Conservation (phyloP, 2,797 vertebrate species). For the Cercopithecus petaurista region DNA sequence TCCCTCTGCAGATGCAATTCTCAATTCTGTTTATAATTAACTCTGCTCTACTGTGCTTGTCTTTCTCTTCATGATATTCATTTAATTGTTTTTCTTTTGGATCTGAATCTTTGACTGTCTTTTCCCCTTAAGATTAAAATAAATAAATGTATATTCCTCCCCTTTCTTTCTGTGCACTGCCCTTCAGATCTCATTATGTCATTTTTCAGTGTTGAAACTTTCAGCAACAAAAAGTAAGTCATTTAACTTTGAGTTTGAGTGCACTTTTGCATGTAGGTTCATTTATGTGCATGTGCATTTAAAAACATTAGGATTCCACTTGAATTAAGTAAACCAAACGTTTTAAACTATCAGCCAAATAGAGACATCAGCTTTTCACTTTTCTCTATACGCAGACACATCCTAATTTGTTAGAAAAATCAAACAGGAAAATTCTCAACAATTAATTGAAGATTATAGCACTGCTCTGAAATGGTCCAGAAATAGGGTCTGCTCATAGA, state of each 20-base stretch:
- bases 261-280: background rate
- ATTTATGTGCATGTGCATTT: background rate
- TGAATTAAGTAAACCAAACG: background rate
- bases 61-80: background rate
- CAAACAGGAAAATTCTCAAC: background rate
- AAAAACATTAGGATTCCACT: constrained; percentile 14
- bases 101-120: background rate
- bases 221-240: background rate
- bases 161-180: background rate
- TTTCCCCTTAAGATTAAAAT: background rate
- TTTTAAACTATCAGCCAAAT: background rate
- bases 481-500: background rate
- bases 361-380: background rate
- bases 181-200: background rate
- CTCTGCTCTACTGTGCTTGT: background rate
- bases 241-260: background rate
- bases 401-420: background rate
- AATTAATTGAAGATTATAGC: background rate
- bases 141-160: background rate
- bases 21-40: background rate
- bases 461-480: background rate
- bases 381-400: background rate
- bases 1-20: background rate
- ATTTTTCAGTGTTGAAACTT: background rate
- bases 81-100: background rate